Percentiles rank a stretch among this genome's conserved stretches.
Conservation (phyloP, 1,140 invertebrate genomes). For the Colletes latitarsis region DNA sequence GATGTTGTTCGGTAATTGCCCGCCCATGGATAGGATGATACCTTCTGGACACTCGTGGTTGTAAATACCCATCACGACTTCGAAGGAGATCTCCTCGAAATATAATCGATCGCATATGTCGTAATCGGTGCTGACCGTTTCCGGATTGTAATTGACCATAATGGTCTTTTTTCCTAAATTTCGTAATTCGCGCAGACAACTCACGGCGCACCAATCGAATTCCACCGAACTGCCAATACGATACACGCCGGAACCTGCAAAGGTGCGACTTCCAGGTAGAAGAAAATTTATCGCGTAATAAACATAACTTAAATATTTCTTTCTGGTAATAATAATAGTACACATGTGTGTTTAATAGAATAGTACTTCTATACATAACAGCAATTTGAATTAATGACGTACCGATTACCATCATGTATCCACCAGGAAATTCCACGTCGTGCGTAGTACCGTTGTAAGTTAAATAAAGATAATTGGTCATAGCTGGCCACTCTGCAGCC, state of each 20-base stretch:
- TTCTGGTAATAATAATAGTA: too few species aligned
- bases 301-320: too few species aligned
- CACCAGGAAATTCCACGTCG: constrained; percentile 92
- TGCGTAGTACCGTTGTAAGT: constrained; percentile 96
- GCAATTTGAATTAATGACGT: constrained; percentile 8
- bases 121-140: constrained; percentile 99
- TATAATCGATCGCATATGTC: constrained; percentile 99
- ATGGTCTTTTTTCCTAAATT: constrained; percentile 94
- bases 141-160: constrained; percentile 99
- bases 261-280: too few species aligned
- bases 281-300: too few species aligned
- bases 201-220: constrained; percentile 99
- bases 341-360: too few species aligned
- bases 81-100: constrained; percentile 99
- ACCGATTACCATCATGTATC: constrained; percentile 91
- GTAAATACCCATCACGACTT: constrained; percentile 99
- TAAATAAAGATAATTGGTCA: constrained; percentile 98
- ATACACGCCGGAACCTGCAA: constrained; percentile 96
- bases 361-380: too few species aligned
- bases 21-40: constrained; percentile 98
- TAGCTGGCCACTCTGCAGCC: constrained; percentile 99
- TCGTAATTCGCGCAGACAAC: constrained; percentile 95
- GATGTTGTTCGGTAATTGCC: constrained; percentile 99
- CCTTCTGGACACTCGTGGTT: constrained; percentile 95
- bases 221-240: constrained; percentile 99